Base-by-base conservation (phyloP, 2,113 vertebrate species). In the Microcebus lehilahytsara region DNA sequence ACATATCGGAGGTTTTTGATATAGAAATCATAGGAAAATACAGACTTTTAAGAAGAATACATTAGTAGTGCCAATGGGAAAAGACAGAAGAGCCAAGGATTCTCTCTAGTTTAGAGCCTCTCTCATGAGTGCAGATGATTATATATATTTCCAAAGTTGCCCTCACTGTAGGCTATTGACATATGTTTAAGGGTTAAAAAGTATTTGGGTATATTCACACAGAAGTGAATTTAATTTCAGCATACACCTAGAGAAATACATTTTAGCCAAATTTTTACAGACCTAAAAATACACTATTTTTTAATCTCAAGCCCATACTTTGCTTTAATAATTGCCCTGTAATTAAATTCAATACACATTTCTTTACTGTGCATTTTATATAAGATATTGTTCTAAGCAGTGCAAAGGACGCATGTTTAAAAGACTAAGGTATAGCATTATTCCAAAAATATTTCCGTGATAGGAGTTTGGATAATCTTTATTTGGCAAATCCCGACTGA, bases 221-320 rank as follows among this genome's bases (percentile, higher is more conserved):
- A 85, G 16, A 89, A 91, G 1, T 77, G 40, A 90, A 96, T 32
- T 92, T 56, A 93, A 85, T 77, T 91, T 86, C 11, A 19, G n/a
- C 37, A 92, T 14, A 79, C 17, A 58, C 12, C 13, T 64, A 22
- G 37, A 89, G 6, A 93, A 83, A 83, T 19, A 40, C 25, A 4
- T 86, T 94, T 93, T 72, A 92, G 32, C 3, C 71, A 71, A 93
- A 46, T 67, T 87, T 93, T 90, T 71, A 40, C 34, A 89, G 1
- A 85, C 32, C 20, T 46, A 93, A 96, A 96, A 95, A 27, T 81
- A 53, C 42, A 34, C 66, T 42, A 72, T 64, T 94, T 88, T 95
- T 51, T 64, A 62, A 80, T 87, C 3, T 62, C 56, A 85, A 10
- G 3, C 6, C 91, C 67, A 67, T 0, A 89, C 2, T 86, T 77